Evolutionary conservation across 2,888 invertebrate genomes (phyloP).

Genomic region (Ochropacha duplaris): DNA sequence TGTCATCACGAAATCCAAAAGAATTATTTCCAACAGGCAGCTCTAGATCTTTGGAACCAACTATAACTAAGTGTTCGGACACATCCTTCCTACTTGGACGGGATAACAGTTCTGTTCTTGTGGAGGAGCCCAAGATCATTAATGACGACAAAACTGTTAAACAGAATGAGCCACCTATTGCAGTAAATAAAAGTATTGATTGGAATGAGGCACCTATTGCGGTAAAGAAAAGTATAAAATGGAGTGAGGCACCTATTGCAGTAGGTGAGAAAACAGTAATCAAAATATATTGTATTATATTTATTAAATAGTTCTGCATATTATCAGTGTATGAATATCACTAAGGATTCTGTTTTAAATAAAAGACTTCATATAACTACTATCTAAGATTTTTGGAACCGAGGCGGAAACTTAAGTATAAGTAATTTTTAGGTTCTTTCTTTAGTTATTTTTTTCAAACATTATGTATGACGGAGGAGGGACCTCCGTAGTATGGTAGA

Average conservation of each 20-base stretch:
- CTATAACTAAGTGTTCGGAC: constrained; percentile 89
- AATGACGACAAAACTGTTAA: constrained; percentile 86
- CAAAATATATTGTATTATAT: no score
- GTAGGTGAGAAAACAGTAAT: constrained; percentile 75
- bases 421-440: no score
- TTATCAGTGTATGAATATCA: no score
- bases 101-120: constrained; percentile 93
- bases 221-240: constrained; percentile 87
- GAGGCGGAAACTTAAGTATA: no score
- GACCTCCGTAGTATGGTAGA: no score
- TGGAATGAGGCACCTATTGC: constrained; percentile 87
- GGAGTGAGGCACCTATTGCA: constrained; percentile 90
- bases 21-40: constrained; percentile 94
- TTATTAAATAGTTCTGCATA: no score
- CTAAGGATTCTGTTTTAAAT: no score
- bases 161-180: constrained; percentile 90
- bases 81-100: constrained; percentile 91
- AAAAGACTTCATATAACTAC: no score
- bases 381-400: no score
- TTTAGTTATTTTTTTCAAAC: no score
- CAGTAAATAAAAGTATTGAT: constrained; percentile 87
- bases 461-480: no score
- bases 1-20: constrained; percentile 85
- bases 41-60: constrained; percentile 90
- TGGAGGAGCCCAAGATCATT: constrained; percentile 87